Percentiles rank a stretch among this genome's conserved stretches.
Evolutionary conservation across 2,797 vertebrate genomes (phyloP).

Genomic region (Peromyscus melanophrys): DNA sequence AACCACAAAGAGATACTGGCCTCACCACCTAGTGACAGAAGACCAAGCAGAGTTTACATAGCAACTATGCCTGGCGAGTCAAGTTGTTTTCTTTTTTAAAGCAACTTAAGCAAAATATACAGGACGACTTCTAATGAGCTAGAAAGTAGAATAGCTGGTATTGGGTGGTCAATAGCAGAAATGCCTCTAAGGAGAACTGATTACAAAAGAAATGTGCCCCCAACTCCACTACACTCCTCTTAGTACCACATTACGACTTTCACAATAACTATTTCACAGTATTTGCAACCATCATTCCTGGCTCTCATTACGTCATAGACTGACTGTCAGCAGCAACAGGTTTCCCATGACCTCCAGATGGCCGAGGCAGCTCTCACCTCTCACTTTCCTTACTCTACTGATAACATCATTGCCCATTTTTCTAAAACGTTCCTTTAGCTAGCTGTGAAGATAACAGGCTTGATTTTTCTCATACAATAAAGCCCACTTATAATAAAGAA

Average conservation of each 20-base stretch:
- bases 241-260: background rate
- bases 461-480: background rate
- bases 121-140: background rate
- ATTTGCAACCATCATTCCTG: background rate
- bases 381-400: background rate
- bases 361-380: background rate
- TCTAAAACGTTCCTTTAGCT: background rate
- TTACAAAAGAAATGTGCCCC: background rate
- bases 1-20: background rate
- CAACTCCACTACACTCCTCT: background rate
- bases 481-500: background rate
- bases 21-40: background rate
- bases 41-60: background rate
- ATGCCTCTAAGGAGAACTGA: background rate
- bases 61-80: background rate
- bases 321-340: background rate
- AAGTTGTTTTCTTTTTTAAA: background rate
- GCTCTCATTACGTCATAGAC: background rate
- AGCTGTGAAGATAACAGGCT: background rate
- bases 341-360: background rate
- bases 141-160: background rate
- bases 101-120: background rate
- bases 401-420: background rate
- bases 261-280: background rate
- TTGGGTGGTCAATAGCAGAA: background rate